Conservation (phyloP, 1,140 invertebrate species). For the Agrypnia vestita region DNA sequence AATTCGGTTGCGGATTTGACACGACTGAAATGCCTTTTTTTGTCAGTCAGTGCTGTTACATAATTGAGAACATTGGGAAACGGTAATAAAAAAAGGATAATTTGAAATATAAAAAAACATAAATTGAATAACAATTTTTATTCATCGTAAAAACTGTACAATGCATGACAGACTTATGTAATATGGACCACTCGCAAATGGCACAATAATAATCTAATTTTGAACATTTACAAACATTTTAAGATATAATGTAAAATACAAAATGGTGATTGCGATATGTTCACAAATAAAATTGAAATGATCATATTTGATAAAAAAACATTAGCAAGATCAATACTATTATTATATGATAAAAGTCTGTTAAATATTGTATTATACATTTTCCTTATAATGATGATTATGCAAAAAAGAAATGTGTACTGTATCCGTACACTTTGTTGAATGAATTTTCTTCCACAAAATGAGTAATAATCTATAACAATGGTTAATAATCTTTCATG, state of each 20-base stretch:
- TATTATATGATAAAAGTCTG: constrained; percentile 18
- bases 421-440: neutral
- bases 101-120: constrained; percentile 15
- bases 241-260: constrained; percentile 47
- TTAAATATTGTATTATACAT: constrained; percentile 19
- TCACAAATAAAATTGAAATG: constrained; percentile 18
- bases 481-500: constrained; percentile 35
- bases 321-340: neutral
- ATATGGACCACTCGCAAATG: constrained; percentile 62
- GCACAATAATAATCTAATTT: constrained; percentile 59
- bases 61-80: too few species aligned
- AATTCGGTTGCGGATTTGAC: too few species aligned
- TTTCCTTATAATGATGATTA: constrained; percentile 19
- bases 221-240: constrained; percentile 55
- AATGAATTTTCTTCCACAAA: constrained; percentile 3
- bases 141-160: constrained; percentile 62
- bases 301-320: constrained; percentile 20
- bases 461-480: neutral
- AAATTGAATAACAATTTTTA: constrained; percentile 60
- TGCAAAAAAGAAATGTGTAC: constrained; percentile 24
- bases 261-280: constrained; percentile 12
- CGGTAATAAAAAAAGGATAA: too few species aligned
- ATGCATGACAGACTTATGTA: constrained; percentile 60
- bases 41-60: too few species aligned
- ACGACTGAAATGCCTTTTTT: too few species aligned